phyloP scores from a whole-genome alignment of 2,113 vertebrate genomes.

The Galeopterus variegatus region DNA sequence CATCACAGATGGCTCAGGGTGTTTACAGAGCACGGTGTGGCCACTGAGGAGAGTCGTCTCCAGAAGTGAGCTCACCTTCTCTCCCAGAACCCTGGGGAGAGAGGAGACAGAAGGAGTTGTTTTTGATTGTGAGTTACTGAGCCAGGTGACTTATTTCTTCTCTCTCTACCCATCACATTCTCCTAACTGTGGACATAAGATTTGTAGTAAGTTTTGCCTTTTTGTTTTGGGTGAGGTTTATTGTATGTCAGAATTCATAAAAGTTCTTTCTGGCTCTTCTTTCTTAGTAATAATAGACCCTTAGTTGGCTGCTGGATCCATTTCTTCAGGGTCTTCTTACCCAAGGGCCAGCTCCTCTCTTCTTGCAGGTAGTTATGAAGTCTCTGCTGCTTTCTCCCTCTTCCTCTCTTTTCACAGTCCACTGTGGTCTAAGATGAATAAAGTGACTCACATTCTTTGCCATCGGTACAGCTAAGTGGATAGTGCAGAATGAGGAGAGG shows the following conservation, averaged over 20 bases:
- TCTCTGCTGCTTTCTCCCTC: not conserved
- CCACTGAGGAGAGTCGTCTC: not conserved
- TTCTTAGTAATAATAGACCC: conserved; percentile 18
- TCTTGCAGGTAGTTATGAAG: not conserved
- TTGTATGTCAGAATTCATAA: conserved; percentile 59
- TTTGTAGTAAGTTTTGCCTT: conserved; percentile 59
- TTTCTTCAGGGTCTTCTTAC: not conserved
- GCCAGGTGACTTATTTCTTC: conserved; percentile 46
- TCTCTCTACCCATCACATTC: not conserved
- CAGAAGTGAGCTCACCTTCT: conserved; percentile 68
- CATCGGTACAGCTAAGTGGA: not conserved
- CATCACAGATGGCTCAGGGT: conserved; percentile 72
- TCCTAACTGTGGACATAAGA: conserved; percentile 64
- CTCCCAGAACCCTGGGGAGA: conserved; percentile 52
- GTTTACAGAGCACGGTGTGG: conserved; percentile 55
- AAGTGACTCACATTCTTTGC: not conserved
- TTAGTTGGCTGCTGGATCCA: not conserved
- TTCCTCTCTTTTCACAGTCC: not conserved
- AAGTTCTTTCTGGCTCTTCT: conserved; percentile 43
- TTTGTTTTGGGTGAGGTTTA: conserved; percentile 51
- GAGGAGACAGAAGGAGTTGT: conserved; percentile 54
- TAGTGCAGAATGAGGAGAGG: not conserved
- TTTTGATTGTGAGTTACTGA: conserved; percentile 49
- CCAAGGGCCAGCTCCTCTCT: not conserved
- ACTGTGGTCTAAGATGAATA: not conserved